Conservation (phyloP, 2,113 vertebrate genomes). For the Triplophysa dalaica region DNA sequence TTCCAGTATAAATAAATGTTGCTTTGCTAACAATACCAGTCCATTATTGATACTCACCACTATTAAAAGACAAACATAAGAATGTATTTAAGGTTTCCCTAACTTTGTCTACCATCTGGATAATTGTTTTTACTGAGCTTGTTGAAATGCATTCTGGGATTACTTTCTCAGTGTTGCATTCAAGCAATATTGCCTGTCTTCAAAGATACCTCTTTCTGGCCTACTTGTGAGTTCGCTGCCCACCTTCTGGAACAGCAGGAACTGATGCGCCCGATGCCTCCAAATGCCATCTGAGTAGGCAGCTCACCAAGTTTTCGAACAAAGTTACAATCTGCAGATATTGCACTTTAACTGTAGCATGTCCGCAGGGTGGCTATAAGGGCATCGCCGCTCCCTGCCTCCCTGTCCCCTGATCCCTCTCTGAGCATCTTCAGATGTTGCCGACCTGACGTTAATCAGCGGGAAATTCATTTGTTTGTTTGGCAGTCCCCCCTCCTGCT, state of each 20-base stretch:
- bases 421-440: not conserved
- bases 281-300: not conserved
- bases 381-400: not conserved
- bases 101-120: no score
- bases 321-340: not conserved
- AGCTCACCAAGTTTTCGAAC: not conserved
- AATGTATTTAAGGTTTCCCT: no score
- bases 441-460: constrained; percentile 49
- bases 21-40: no score
- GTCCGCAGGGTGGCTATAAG: not conserved
- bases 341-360: not conserved
- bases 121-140: no score
- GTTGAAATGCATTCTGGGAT: no score
- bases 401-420: not conserved
- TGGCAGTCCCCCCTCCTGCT: constrained; percentile 77
- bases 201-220: no score
- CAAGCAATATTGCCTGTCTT: no score
- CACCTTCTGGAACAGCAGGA: not conserved
- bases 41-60: no score
- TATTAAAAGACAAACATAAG: no score
- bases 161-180: no score
- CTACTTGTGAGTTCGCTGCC: not conserved
- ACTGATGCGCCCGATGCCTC: no score
- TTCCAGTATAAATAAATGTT: no score
- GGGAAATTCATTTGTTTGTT: constrained; percentile 74